phyloP scores from a whole-genome alignment of 1,140 invertebrate genomes.

The Wasmannia auropunctata region DNA sequence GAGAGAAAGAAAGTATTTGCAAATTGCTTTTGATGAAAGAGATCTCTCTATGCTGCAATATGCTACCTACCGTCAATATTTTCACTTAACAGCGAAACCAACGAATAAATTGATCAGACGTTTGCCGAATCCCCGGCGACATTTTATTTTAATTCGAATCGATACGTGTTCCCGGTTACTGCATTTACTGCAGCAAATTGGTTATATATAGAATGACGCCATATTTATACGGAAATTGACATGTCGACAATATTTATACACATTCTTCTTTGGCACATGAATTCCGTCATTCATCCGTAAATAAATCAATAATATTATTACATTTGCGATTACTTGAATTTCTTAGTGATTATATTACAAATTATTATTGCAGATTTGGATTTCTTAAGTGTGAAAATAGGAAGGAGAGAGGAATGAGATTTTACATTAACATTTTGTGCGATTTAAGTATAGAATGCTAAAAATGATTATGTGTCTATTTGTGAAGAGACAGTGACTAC shows the following conservation, averaged over 20 bases:
- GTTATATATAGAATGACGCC: neutral
- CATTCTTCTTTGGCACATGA: neutral
- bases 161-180: neutral
- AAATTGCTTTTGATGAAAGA: neutral
- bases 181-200: neutral
- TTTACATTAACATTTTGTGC: neutral
- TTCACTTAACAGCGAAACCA: neutral
- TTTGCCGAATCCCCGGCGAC: neutral
- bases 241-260: neutral
- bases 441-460: neutral
- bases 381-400: neutral
- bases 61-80: neutral
- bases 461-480: neutral
- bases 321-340: neutral
- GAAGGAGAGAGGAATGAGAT: neutral
- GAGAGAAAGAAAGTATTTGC: neutral
- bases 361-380: neutral
- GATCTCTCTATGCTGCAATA: neutral
- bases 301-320: neutral
- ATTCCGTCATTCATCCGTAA: neutral
- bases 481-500: neutral
- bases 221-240: neutral
- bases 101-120: conserved; percentile 25
- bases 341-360: neutral
- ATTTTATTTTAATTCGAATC: conserved; percentile 25